Percentiles rank a stretch among this genome's conserved stretches.
These are phyloP conservation scores for Chelonoidis abingdonii DNA, from an alignment of 2,113 vertebrate genomes.

Conservation along the genomic window DNA sequence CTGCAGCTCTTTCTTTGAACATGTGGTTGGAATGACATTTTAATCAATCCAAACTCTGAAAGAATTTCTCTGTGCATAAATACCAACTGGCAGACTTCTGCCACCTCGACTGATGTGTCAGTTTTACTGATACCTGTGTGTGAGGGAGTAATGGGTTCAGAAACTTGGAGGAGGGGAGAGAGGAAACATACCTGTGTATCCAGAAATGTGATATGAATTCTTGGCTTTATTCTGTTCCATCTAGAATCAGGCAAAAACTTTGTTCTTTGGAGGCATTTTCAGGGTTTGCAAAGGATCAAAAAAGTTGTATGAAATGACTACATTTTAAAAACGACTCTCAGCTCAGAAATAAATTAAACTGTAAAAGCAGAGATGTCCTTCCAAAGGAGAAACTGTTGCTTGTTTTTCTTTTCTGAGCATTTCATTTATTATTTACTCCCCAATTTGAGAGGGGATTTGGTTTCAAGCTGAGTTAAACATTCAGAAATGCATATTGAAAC, in stretches of 20 bases:
- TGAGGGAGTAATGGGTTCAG: neutral
- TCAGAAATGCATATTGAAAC: neutral
- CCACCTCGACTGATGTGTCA: slow-evolving; percentile 22
- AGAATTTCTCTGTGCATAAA: neutral
- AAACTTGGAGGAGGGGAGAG: slow-evolving; percentile 6
- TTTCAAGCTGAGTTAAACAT: slow-evolving; percentile 14
- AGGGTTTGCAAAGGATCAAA: neutral
- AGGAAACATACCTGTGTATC: neutral
- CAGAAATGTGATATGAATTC: slow-evolving; percentile 22
- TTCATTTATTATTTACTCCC: slow-evolving; percentile 11
- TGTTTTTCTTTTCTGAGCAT: slow-evolving; percentile 17
- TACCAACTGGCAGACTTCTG: neutral
- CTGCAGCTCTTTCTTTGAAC: neutral
- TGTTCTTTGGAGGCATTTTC: slow-evolving; percentile 30
- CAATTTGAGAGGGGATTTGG: neutral
- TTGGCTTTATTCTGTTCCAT: slow-evolving; percentile 32
- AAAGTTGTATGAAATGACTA: slow-evolving; percentile 30
- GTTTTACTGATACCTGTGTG: slow-evolving; percentile 40
- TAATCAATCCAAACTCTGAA: neutral
- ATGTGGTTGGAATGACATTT: slow-evolving; percentile 3
- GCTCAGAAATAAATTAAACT: neutral
- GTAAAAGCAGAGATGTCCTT: neutral
- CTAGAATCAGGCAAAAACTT: slow-evolving; percentile 21
- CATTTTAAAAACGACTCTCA: slow-evolving; percentile 16
- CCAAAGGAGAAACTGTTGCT: neutral